A percentile compares a stretch with the other conserved stretches of the same genome.
Evolutionary conservation across 2,113 vertebrate species (phyloP).

Genomic region (Microtus pennsylvanicus): DNA sequence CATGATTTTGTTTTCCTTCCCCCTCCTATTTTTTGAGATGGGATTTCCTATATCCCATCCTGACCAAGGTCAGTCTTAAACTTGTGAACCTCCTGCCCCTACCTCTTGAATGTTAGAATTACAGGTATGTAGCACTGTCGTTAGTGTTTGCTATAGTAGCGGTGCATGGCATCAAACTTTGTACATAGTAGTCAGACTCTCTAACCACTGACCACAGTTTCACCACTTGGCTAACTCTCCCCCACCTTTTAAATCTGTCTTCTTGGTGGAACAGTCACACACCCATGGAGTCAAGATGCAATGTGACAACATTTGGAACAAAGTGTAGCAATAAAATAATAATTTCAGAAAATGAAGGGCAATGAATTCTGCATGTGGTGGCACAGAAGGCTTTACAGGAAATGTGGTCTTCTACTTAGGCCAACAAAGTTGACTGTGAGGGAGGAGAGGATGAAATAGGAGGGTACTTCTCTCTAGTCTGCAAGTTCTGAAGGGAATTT

Average conservation of each 20-base stretch:
- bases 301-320: too few relatives aligned
- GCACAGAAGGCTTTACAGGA: neutral
- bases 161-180: neutral
- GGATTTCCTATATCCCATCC: neutral
- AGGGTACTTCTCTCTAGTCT: neutral
- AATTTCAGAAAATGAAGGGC: neutral
- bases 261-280: neutral
- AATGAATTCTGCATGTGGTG: neutral
- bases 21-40: neutral
- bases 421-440: neutral
- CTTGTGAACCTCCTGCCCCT: neutral
- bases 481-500: neutral
- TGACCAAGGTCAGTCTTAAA: neutral
- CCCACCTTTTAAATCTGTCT: neutral
- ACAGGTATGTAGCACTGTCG: neutral
- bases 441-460: fast-evolving
- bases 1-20: neutral
- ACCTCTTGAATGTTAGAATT: neutral
- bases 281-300: neutral
- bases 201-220: neutral
- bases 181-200: neutral
- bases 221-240: neutral
- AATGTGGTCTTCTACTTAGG: neutral
- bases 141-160: neutral
- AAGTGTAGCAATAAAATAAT: neutral